Evolutionary conservation across 1,140 invertebrate genomes (phyloP).

Genomic region (Cecropterus lyciades): DNA sequence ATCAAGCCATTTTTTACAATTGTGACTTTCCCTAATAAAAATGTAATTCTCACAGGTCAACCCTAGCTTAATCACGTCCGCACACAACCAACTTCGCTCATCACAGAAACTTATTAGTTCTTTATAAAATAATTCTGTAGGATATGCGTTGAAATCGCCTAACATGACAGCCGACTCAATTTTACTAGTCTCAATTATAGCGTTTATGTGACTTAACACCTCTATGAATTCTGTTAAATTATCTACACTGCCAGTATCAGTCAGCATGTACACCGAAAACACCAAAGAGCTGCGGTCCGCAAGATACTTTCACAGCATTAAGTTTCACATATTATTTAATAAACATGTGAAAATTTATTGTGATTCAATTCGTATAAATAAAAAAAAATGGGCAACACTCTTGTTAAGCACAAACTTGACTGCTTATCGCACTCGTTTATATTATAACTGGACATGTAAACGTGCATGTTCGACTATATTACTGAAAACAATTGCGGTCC

Average conservation of each 20-base stretch:
- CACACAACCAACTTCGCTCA: no score
- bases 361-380: no score
- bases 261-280: neutral
- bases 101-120: slow-evolving; percentile 37
- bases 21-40: no score
- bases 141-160: slow-evolving; percentile 45
- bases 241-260: slow-evolving; percentile 3
- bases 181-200: slow-evolving; percentile 32
- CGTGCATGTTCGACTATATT: neutral
- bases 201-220: slow-evolving; percentile 38
- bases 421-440: no score
- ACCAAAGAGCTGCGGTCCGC: neutral
- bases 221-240: slow-evolving; percentile 42
- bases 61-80: slow-evolving; percentile 37
- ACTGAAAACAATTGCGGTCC: neutral
- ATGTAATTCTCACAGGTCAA: no score
- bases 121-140: slow-evolving; percentile 37
- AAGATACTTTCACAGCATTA: no score
- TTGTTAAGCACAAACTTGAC: no score
- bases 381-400: no score
- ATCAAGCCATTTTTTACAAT: no score
- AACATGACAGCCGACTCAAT: slow-evolving; percentile 36
- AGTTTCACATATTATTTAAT: no score
- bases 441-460: neutral
- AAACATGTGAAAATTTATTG: no score